Evolutionary conservation across 2,113 vertebrate species (phyloP), one percentile per base, ranked within the genome.

Genomic region (Rallus limicola): DNA sequence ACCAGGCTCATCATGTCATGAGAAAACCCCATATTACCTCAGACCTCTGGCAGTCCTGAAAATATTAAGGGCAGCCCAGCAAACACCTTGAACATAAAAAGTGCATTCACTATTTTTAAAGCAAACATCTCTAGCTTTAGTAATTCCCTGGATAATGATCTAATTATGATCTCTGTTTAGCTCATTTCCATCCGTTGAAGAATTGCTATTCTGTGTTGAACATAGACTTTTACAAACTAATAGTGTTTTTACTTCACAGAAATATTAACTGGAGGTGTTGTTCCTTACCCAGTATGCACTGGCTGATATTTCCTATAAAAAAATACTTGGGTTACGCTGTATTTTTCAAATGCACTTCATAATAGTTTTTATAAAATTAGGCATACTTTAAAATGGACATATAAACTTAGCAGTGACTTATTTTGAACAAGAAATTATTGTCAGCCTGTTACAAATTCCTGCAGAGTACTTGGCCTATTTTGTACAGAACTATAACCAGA

Each of bases 401-500:
- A 63, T 18, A 84, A 89, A 76, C 12, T 50, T 52, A 68, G 18
- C 26, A 48, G 69, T 28, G 29, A 59, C 25, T 84, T 93, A 46
- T 34, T 95, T 60, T 75, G 31, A 85, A 77, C 29, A 68, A 64
- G 20, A 83, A 84, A 85, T 87, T 46, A 42, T 67, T 67, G 16
- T 36, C 42, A 86, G 42, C 16, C 72, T 79, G 9, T 55, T 90
- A 81, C 26, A 94, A 70, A 95, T 85, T 93, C 48, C 56, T 71
- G 44, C 86, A 74, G n/a, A 90, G 5, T 53, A 60, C 75, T 93
- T 90, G 44, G 44, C 68, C 55, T 94, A 24, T 85, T 96, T 85
- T 86, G 28, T 58, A 80, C 31, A 94, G 53, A 94, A 92, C 4
- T 65, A 68, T 71, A 80, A 88, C 79, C 65, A 95, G 95, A 96